phyloP scores from a whole-genome alignment of 2,113 vertebrate species.

The Alaudala cheleensis region DNA sequence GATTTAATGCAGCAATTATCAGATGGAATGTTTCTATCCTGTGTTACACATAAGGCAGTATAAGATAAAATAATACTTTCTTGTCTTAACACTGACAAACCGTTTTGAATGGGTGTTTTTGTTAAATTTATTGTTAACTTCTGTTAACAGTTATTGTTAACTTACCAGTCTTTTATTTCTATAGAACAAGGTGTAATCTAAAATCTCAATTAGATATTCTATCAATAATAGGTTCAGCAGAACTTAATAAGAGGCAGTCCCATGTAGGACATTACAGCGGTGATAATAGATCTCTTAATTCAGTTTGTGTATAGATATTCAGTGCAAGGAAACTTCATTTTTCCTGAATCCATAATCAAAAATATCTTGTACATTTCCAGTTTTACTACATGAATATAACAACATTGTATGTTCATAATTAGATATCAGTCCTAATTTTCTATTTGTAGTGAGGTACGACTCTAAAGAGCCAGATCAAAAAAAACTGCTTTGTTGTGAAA shows the following conservation, averaged over 20 bases:
- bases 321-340: not conserved
- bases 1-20: not conserved
- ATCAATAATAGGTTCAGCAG: not conserved
- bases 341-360: not conserved
- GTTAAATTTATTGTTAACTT: too few species aligned
- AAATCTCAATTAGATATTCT: not conserved
- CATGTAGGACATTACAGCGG: not conserved
- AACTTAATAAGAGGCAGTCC: not conserved
- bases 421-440: not conserved
- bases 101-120: not conserved
- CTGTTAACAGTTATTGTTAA: not conserved
- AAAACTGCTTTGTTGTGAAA: not conserved
- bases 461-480: not conserved
- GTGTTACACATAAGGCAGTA: not conserved
- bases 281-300: not conserved
- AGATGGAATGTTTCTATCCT: not conserved
- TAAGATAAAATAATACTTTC: not conserved
- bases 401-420: not conserved
- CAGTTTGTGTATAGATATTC: not conserved
- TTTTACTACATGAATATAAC: not conserved
- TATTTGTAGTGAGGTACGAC: not conserved
- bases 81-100: not conserved
- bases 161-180: not conserved
- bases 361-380: not conserved
- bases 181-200: not conserved